Evolutionary conservation across 2,888 invertebrate species (phyloP), one percentile per base, ranked within the genome.

Genomic region (Philonicus albiceps): DNA sequence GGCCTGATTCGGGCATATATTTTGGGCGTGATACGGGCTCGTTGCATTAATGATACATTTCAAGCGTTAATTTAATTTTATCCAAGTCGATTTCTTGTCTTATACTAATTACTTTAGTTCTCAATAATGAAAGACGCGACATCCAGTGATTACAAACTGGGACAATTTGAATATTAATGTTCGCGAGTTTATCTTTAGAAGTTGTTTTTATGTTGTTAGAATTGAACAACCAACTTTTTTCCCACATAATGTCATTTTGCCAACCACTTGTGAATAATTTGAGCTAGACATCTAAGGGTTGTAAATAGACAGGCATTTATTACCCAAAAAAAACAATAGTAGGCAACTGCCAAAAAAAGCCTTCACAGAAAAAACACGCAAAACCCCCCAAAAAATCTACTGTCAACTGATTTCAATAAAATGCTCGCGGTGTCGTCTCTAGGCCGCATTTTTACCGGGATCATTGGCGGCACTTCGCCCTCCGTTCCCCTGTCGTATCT

Each of bases 351-450:
- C 64, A 11, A 64, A 22, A 49, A 8, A 64, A 64, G 27, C 64
- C 64, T 64, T 64, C 27, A 11, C 27, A 13, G 11, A 11, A 22
- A n/a, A 6, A 84, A 73, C 74, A 85, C 74, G 85, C 74, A 75
- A 85, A 85, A 73, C 43, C 73, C 49, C 74, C 74, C n/a, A n/a
- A n/a, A 74, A 85, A 75, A 85, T 85, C 75, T 85, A 75, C 85
- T 85, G 85, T 75, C 75, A 85, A 85, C 53, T 53, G 75, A 53
- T 85, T 85, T 74, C 74, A 53, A 49, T 74, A 53, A 84, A 84
- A 85, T 6, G 53, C 22, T 85, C 53, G 75, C 22, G 75, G 75
- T 85, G 85, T 85, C 85, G 53, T 85, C 85, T 85, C 85, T 74
- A 85, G 16, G 74, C 85, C 74, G 34, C 85, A 85, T 49, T 84